phyloP scores from a whole-genome alignment of 2,888 invertebrate species.

The Mylabris sibirica region DNA sequence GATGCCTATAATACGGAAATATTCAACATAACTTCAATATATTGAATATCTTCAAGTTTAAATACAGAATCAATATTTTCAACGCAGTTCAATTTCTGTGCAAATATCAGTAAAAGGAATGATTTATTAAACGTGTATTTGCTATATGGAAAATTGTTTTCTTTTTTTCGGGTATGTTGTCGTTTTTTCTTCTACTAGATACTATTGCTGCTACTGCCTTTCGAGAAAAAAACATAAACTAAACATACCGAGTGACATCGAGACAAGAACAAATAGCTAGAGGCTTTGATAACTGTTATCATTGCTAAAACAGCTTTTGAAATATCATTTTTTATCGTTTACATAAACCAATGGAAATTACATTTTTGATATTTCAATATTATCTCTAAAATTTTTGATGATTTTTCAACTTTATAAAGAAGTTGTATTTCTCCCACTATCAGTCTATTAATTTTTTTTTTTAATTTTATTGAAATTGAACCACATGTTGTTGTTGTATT shows the following conservation, averaged over 20 bases:
- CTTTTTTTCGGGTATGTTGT: background rate
- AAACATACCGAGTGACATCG: background rate
- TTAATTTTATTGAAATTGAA: background rate
- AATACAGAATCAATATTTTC: background rate
- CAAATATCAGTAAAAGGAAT: background rate
- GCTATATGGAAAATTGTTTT: background rate
- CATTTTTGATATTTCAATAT: background rate
- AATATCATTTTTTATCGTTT: background rate
- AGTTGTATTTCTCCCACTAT: no score
- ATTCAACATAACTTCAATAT: no score
- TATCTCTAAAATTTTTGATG: background rate
- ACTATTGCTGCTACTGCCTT: background rate
- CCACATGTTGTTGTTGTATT: background rate
- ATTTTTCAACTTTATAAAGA: background rate
- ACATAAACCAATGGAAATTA: background rate
- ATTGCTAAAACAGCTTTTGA: background rate
- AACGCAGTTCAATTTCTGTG: background rate
- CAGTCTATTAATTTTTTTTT: no score
- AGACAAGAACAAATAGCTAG: background rate
- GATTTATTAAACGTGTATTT: background rate
- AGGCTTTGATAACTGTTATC: constrained; percentile 1
- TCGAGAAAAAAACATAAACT: background rate
- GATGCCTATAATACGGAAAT: no score
- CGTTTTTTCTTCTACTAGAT: background rate
- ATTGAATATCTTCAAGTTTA: background rate